Evolutionary conservation across 1,140 invertebrate genomes (phyloP).

Genomic region (Diabrotica undecimpunctata): DNA sequence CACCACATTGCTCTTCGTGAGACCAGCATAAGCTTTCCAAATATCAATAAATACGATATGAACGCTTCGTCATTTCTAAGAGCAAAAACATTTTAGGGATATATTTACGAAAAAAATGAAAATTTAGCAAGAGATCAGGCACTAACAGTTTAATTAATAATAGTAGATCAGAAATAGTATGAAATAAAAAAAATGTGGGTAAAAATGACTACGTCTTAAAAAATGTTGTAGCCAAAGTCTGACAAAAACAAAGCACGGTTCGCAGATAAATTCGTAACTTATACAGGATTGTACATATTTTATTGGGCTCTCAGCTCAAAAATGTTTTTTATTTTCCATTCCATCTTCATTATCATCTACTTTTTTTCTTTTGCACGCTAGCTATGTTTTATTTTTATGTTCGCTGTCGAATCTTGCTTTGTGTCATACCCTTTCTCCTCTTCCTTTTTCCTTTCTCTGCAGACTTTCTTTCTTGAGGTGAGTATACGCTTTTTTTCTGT

Average conservation of each 20-base stretch:
- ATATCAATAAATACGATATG: too few species aligned
- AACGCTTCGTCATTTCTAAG: too few species aligned
- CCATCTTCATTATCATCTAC: constrained; percentile 30
- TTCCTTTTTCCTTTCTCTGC: constrained; percentile 19
- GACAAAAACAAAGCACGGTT: constrained; percentile 47
- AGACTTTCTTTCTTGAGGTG: constrained; percentile 18
- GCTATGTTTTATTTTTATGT: constrained; percentile 38
- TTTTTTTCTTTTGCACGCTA: constrained; percentile 32
- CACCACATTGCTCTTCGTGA: too few species aligned
- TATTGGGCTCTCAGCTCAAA: constrained; percentile 48
- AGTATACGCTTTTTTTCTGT: constrained; percentile 15
- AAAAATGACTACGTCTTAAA: neutral
- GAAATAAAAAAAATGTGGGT: too few species aligned
- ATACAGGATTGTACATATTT: constrained; percentile 12
- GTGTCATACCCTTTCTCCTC: constrained; percentile 35
- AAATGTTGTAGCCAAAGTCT: constrained; percentile 16
- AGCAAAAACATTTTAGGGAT: too few species aligned
- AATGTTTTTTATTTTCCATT: constrained; percentile 17
- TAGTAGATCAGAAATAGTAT: too few species aligned
- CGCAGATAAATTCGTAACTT: constrained; percentile 25
- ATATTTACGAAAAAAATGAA: too few species aligned
- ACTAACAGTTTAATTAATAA: too few species aligned
- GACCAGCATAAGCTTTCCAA: too few species aligned
- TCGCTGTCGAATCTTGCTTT: constrained; percentile 48
- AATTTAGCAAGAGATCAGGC: too few species aligned